These are phyloP conservation scores for Pasiphila rectangulata DNA, from an alignment of 2,888 invertebrate genomes.

Conservation along the genomic window DNA sequence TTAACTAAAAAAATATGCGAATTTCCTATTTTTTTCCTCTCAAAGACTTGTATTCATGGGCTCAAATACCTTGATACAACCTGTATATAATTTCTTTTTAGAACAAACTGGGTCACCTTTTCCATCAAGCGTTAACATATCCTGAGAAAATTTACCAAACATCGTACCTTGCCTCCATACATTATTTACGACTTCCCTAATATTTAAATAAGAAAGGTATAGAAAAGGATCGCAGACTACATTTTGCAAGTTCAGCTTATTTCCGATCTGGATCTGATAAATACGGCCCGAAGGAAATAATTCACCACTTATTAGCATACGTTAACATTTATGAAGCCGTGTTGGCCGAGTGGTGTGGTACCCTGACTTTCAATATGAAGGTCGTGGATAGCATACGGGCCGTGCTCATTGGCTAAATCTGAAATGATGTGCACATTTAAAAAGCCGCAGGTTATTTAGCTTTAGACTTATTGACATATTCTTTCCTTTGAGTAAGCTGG, in stretches of 20 bases:
- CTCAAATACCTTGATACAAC: too few relatives aligned
- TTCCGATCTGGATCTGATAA: constrained; percentile 66
- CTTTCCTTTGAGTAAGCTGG: too few relatives aligned
- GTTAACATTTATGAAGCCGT: constrained; percentile 61
- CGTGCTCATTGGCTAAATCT: too few relatives aligned
- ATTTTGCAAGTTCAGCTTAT: constrained; percentile 58
- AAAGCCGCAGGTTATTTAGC: too few relatives aligned
- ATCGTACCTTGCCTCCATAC: constrained; percentile 27
- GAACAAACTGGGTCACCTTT: constrained; percentile 16
- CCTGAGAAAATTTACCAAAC: constrained; percentile 22
- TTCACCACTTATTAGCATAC: constrained; percentile 63
- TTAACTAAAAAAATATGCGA: too few relatives aligned
- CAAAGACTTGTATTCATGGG: too few relatives aligned
- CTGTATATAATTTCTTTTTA: constrained; percentile 6
- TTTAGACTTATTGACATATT: too few relatives aligned
- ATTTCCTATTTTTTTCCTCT: too few relatives aligned
- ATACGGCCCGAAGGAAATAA: constrained; percentile 57
- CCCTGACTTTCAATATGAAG: too few relatives aligned
- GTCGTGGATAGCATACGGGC: too few relatives aligned
- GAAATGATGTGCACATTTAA: too few relatives aligned
- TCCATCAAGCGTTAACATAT: constrained; percentile 23
- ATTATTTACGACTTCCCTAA: constrained; percentile 41
- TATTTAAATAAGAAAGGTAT: constrained; percentile 54
- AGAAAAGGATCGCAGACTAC: constrained; percentile 35
- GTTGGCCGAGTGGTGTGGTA: background rate